Evolutionary conservation across 2,113 vertebrate genomes (phyloP), one percentile per base, ranked within the genome.

Genomic region (Rhynchopsitta pachyrhyncha): DNA sequence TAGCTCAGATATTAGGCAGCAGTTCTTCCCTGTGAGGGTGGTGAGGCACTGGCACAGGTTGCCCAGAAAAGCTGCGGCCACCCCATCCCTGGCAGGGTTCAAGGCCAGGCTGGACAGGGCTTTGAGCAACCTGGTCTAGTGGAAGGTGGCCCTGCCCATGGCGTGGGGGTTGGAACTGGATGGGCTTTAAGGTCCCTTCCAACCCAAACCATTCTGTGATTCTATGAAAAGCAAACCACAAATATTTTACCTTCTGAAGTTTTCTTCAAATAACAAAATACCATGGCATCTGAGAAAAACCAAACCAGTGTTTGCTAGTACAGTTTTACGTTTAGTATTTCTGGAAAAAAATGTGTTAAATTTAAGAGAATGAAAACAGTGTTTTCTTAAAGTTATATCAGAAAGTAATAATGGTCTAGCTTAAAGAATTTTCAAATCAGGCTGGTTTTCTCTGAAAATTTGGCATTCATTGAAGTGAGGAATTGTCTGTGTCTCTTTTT

Each of bases 201-300:
- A 59, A 59, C 33, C 57, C 33, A 59, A 59, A 59, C 57, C 33
- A 10, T 23, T 15, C 57, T 59, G 13, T 14, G 57, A 14, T 59
- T 24, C 33, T n/a, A 7, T 35, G 33, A 35, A 59, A 59, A 95
- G 13, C 24, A 66, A 93, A 35, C 27, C 59, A 93, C 63, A 91
- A 71, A 42, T 39, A 78, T 49, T 92, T 92, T 28, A 96, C 62
- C 29, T 91, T 76, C 71, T 81, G 91, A 92, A 77, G 10, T 44
- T 95, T 96, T 96, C 95, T 83, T 95, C 55, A 89, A 87, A 90
- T 68, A 92, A n/a, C 20, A 37, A 53, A 95, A 94, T 94, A 67
- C 76, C 4, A 10, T 60, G 75, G 49, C 90, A 95, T 69, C 12
- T 68, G 70, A 63, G 90, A 95, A 63, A 57, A 57, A 3, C 6